A percentile compares a stretch with the other conserved stretches of the same genome.
Evolutionary conservation across 2,797 vertebrate genomes (phyloP).

Genomic region (Lacerta viridis): DNA sequence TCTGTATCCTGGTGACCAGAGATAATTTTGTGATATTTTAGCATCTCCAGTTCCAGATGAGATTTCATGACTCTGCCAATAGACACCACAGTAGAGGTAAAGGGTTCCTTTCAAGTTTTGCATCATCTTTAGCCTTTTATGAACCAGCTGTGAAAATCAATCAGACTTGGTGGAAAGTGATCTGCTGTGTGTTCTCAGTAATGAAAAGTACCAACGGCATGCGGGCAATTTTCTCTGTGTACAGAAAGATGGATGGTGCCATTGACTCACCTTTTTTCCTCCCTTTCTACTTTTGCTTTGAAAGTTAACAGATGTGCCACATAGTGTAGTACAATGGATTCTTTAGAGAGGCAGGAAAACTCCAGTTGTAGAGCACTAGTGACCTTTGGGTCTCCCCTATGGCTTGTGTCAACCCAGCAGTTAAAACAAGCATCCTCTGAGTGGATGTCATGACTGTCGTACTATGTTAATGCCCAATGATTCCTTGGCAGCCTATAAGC

Average conservation of each 20-base stretch:
- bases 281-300: slow-evolving; percentile 71
- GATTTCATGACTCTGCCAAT: slow-evolving; percentile 39
- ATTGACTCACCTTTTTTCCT: slow-evolving; percentile 64
- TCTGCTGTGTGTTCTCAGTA: slow-evolving; percentile 65
- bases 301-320: slow-evolving; percentile 74
- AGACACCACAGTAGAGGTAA: slow-evolving; percentile 58
- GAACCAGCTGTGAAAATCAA: slow-evolving; percentile 79
- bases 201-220: slow-evolving; percentile 71
- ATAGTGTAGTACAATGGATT: slow-evolving; percentile 71
- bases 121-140: slow-evolving; percentile 65
- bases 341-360: slow-evolving; percentile 63
- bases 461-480: slow-evolving; percentile 44
- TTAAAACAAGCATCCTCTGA: slow-evolving; percentile 70
- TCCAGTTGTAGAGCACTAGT: slow-evolving; percentile 50
- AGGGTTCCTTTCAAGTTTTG: slow-evolving; percentile 70
- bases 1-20: slow-evolving; percentile 24
- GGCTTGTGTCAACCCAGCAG: slow-evolving; percentile 60
- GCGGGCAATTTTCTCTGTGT: slow-evolving; percentile 67
- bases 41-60: slow-evolving; percentile 45
- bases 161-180: slow-evolving; percentile 72
- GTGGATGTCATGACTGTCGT: slow-evolving; percentile 58
- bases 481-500: slow-evolving; percentile 63
- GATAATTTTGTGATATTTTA: slow-evolving; percentile 50
- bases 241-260: slow-evolving; percentile 60
- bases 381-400: slow-evolving; percentile 71